Conservation (phyloP, 2,797 vertebrate species). For the Gymnoscopelus microlampas region DNA sequence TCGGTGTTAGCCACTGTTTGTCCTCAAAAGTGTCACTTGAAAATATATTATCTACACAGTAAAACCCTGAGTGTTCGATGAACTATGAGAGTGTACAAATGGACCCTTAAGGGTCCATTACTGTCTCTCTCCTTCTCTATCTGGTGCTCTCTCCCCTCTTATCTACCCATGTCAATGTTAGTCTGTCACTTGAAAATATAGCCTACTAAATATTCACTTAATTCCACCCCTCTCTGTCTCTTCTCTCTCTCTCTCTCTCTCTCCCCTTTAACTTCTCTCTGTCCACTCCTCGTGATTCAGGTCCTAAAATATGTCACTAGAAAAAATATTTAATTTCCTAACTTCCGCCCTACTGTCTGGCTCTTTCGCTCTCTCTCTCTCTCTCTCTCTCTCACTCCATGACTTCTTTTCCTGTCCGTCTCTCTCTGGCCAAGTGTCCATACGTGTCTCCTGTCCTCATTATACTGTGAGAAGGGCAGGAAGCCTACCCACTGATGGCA, state of each 20-base stretch:
- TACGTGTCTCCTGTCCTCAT: slow-evolving; percentile 9
- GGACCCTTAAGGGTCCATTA: too few relatives aligned
- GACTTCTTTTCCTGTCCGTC: not conserved
- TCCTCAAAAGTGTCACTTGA: slow-evolving; percentile 37
- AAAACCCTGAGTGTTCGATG: too few relatives aligned
- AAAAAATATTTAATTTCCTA: slow-evolving; percentile 25
- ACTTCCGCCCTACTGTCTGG: slow-evolving; percentile 5
- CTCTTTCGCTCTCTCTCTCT: not conserved
- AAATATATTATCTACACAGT: slow-evolving; percentile 31
- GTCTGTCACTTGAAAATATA: too few relatives aligned
- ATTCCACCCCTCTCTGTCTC: not conserved
- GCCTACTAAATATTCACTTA: too few relatives aligned
- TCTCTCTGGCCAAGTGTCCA: slow-evolving; percentile 7
- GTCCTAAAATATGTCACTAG: slow-evolving; percentile 36
- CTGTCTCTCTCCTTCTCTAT: too few relatives aligned
- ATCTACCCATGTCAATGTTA: too few relatives aligned
- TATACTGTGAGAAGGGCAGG: not conserved
- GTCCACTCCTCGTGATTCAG: too few relatives aligned
- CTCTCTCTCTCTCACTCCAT: not conserved
- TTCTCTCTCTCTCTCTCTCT: not conserved
- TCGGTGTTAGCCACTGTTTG: slow-evolving; percentile 21
- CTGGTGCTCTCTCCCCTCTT: too few relatives aligned
- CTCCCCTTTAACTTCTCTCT: too few relatives aligned
- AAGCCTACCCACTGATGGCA: slow-evolving; percentile 20
- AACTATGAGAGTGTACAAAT: too few relatives aligned